Percentiles rank a stretch among this genome's conserved stretches.
phyloP scores from a whole-genome alignment of 2,888 invertebrate genomes.

The Clepsis dumicolana region DNA sequence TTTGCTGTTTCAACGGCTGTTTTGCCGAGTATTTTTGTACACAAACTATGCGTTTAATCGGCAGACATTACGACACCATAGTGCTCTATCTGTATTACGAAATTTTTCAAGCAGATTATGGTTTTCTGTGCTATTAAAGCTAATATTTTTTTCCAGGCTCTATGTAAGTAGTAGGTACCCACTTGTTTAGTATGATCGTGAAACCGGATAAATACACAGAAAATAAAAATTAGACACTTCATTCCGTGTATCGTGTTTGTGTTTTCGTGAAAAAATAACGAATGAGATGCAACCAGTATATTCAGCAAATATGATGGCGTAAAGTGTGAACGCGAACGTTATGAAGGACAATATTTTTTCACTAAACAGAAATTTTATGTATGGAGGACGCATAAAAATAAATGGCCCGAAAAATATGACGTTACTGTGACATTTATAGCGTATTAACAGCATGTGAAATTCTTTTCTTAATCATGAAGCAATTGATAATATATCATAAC shows the following conservation, averaged over 20 bases:
- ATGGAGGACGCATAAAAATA: constrained; percentile 2
- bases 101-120: neutral
- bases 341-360: neutral
- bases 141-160: too few species aligned
- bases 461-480: neutral
- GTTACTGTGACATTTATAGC: neutral
- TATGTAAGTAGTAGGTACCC: too few species aligned
- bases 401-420: neutral
- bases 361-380: constrained; percentile 5
- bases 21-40: neutral
- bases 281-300: neutral
- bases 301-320: neutral
- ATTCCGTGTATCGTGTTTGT: neutral
- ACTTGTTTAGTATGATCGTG: too few species aligned
- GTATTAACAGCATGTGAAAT: neutral
- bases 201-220: too few species aligned
- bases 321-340: neutral
- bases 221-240: too few species aligned
- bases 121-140: too few species aligned
- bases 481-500: neutral
- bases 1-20: neutral
- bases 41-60: neutral
- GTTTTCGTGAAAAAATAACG: neutral
- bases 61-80: neutral
- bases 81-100: neutral